Percentiles rank a stretch among this genome's conserved stretches.
Conservation (phyloP, 2,888 invertebrate species). For the Bhutanitis thaidina region DNA sequence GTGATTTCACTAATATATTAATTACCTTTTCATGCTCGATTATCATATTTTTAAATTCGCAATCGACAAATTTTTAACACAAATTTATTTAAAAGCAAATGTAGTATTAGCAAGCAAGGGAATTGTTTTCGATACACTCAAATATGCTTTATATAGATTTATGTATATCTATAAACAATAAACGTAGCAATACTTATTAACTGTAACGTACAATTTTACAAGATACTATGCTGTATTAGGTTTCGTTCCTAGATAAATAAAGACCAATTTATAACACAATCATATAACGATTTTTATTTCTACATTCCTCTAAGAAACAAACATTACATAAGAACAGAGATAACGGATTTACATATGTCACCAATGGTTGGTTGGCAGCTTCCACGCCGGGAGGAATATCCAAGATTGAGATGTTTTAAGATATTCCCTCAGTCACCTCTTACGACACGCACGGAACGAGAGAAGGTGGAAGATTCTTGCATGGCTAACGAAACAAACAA, state of each 20-base stretch:
- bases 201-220: conserved; percentile 25
- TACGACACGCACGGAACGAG: too few relatives aligned
- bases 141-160: conserved; percentile 6
- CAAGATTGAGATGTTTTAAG: too few relatives aligned
- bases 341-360: too few relatives aligned
- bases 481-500: too few relatives aligned
- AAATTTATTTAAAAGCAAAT: background rate
- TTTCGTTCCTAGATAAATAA: conserved; percentile 65
- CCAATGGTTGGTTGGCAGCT: too few relatives aligned
- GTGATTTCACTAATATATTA: too few relatives aligned
- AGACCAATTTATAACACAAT: conserved; percentile 66
- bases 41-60: too few relatives aligned
- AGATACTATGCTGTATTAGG: conserved; percentile 34
- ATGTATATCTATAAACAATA: conserved; percentile 9
- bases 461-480: too few relatives aligned
- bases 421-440: too few relatives aligned
- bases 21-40: too few relatives aligned
- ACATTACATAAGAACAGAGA: too few relatives aligned
- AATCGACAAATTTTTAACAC: background rate
- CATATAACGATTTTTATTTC: conserved; percentile 23
- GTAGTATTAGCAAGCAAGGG: background rate
- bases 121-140: background rate
- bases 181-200: conserved; percentile 20
- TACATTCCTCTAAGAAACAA: background rate
- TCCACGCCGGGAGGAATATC: too few relatives aligned